These are phyloP conservation scores for Cataglyphis albicans DNA, from an alignment of 2,888 invertebrate species.

Conservation along the genomic window DNA sequence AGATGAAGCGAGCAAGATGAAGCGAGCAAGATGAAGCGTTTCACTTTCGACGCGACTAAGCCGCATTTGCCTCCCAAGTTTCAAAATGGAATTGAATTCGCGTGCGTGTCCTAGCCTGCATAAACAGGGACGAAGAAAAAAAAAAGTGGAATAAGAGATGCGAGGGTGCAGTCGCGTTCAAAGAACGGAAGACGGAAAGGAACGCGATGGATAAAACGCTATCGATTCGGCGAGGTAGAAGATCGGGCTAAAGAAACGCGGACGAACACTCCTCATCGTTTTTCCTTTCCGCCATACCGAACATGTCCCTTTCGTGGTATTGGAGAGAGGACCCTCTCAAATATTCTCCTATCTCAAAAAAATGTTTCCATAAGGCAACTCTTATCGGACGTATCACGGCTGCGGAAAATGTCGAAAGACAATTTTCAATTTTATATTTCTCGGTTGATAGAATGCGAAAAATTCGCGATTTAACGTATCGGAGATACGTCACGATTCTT, in stretches of 20 bases:
- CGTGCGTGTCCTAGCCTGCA: conserved; percentile 72
- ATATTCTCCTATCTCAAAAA: conserved; percentile 59
- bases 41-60: conserved; percentile 60
- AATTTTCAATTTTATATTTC: conserved; percentile 63
- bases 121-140: conserved; percentile 65
- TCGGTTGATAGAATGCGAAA: conserved; percentile 21
- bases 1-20: conserved; percentile 38
- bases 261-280: conserved; percentile 39
- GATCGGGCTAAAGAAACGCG: conserved; percentile 13
- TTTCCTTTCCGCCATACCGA: not conserved
- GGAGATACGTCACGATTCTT: not conserved
- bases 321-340: conserved; percentile 41
- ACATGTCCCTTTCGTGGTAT: conserved; percentile 46
- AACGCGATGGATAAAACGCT: conserved; percentile 71
- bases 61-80: conserved; percentile 64
- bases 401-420: conserved; percentile 61
- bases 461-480: not conserved
- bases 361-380: conserved; percentile 60
- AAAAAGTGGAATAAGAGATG: conserved; percentile 24
- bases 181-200: conserved; percentile 67
- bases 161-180: conserved; percentile 52
- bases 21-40: conserved; percentile 28
- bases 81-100: conserved; percentile 74
- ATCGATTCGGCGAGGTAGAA: conserved; percentile 60
- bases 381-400: conserved; percentile 62